These are phyloP conservation scores for Cantharis flavilabris DNA, from an alignment of 2,888 invertebrate species.

Conservation along the genomic window DNA sequence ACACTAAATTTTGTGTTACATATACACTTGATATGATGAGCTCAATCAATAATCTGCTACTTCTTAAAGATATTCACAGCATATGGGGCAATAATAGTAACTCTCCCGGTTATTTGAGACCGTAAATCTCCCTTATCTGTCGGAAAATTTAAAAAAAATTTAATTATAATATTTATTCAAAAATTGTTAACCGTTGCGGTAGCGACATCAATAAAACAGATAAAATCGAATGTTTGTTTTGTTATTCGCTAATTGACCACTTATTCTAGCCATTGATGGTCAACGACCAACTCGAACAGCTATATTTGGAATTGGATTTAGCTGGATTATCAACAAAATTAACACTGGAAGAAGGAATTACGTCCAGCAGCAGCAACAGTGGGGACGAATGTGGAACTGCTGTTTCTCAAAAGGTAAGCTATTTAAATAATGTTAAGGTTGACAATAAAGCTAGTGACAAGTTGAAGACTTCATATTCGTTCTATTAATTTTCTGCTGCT, in stretches of 20 bases:
- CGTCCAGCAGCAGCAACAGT: slow-evolving; percentile 58
- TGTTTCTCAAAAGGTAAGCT: slow-evolving; percentile 1
- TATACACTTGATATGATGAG: not conserved
- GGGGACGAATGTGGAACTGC: slow-evolving; percentile 43
- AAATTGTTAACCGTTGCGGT: not conserved
- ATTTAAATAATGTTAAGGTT: too few species aligned
- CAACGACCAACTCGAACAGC: slow-evolving; percentile 72
- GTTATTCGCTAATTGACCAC: not conserved
- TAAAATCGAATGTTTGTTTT: not conserved
- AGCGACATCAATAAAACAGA: not conserved
- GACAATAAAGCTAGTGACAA: too few species aligned
- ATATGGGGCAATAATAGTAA: not conserved
- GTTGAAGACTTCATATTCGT: too few species aligned
- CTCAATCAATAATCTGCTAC: not conserved
- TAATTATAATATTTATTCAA: not conserved
- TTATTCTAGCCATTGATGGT: slow-evolving; percentile 65
- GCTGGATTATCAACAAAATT: slow-evolving; percentile 64
- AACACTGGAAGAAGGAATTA: slow-evolving; percentile 65
- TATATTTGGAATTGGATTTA: slow-evolving; percentile 71
- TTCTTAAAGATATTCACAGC: not conserved
- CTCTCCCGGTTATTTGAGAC: not conserved
- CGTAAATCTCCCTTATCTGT: not conserved
- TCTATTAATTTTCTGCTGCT: too few species aligned
- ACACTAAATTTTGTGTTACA: not conserved
- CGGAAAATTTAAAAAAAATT: not conserved